Conservation (phyloP, 2,888 invertebrate species). For the Tetrapedia diversipes region DNA sequence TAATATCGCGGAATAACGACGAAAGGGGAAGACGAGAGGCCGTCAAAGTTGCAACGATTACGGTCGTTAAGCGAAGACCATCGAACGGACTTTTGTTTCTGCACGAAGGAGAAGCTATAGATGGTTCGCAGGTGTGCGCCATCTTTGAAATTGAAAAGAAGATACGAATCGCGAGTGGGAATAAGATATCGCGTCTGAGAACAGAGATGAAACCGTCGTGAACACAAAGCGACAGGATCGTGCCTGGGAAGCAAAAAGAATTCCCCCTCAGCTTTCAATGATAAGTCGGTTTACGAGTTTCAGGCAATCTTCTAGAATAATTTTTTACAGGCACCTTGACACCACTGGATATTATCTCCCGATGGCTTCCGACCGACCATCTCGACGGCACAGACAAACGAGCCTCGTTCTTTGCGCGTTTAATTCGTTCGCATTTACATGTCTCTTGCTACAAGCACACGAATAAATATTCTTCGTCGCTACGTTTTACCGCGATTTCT, state of each 20-base stretch:
- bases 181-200: slow-evolving; percentile 16
- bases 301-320: slow-evolving; percentile 35
- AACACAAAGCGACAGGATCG: slow-evolving; percentile 34
- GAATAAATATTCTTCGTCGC: slow-evolving; percentile 4
- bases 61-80: too few relatives aligned
- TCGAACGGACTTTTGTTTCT: too few relatives aligned
- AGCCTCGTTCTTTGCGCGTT: background rate
- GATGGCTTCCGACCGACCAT: background rate
- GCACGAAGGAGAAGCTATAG: too few relatives aligned
- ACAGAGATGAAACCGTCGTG: slow-evolving; percentile 15
- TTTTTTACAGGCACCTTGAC: too few relatives aligned
- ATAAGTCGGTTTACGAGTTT: slow-evolving; percentile 37
- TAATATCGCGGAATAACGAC: slow-evolving; percentile 2
- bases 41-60: background rate
- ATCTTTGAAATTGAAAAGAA: slow-evolving; percentile 4
- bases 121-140: background rate
- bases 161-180: too few relatives aligned
- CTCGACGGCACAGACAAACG: background rate
- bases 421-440: slow-evolving; percentile 10
- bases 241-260: slow-evolving; percentile 48
- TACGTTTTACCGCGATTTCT: background rate
- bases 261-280: background rate
- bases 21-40: too few relatives aligned
- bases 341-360: too few relatives aligned
- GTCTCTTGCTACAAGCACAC: background rate